A percentile compares a stretch with the other conserved stretches of the same genome.
Conservation (phyloP, 2,797 vertebrate genomes). For the Thunnus albacares region DNA sequence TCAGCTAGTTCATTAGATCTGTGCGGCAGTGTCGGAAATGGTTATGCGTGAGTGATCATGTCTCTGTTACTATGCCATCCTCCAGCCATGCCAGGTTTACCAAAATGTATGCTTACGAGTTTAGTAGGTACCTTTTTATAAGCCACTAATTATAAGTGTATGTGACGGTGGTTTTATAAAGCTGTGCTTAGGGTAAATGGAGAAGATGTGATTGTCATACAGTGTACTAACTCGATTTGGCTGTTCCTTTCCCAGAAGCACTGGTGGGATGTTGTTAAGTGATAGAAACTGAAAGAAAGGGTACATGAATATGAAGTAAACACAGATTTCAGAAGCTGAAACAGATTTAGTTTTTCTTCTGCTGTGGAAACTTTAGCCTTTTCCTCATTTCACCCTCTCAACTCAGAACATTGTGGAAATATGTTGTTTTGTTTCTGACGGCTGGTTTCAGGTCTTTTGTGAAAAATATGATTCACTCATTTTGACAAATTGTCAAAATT, state of each 20-base stretch:
- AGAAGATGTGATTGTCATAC: slow-evolving; percentile 28
- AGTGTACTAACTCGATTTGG: slow-evolving; percentile 12
- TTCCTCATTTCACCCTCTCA: no score
- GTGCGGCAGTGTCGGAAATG: slow-evolving; percentile 17
- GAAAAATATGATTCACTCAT: no score
- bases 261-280: slow-evolving; percentile 13
- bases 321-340: not conserved
- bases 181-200: not conserved
- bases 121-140: slow-evolving; percentile 25
- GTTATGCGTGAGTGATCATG: slow-evolving; percentile 18
- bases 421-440: not conserved
- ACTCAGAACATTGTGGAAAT: no score
- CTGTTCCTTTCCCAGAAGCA: slow-evolving; percentile 1
- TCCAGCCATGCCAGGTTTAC: slow-evolving; percentile 17
- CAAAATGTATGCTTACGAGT: slow-evolving; percentile 21
- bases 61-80: slow-evolving; percentile 2
- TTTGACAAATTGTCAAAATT: not conserved
- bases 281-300: not conserved
- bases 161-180: slow-evolving; percentile 43
- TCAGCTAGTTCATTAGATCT: not conserved
- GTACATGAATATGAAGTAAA: not conserved
- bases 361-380: no score
- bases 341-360: not conserved
- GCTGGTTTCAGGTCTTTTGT: not conserved
- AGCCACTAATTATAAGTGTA: slow-evolving; percentile 50